Base-by-base conservation (phyloP, 2,888 invertebrate species). In the Helicoverpa assulta region DNA sequence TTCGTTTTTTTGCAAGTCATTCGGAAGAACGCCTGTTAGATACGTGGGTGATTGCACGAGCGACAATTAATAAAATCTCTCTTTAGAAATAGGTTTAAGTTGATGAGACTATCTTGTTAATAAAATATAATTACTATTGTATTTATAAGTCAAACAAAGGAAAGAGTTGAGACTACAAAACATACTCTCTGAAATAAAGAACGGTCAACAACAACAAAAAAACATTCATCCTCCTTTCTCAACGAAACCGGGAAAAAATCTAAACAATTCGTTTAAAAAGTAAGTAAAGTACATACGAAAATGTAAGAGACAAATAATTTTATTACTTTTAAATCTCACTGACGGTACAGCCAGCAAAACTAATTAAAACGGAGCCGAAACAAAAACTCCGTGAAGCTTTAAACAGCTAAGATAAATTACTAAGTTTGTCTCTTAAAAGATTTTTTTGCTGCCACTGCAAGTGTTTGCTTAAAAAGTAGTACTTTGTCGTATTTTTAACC, bases 381-480 rank as follows among this genome's bases (percentile, higher is more conserved):
- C 88, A 92, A 91, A 92, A 92, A 90, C 83, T 78, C 83, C 66
- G 78, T 73, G 69, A 73, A 86, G 83, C 88, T 90, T 26, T 87
- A 89, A 91, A 90, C 89, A 91, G 89, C 88, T 85, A 90, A 91
- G 92, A 93, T 93, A 93, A 93, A 93, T 93, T 89, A 90, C 90
- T 86, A 86, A 92, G 91, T 92, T 91, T 90, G 86, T 88, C 68
- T 87, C 85, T 82, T 84, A 86, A 88, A 87, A 87, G 82, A 84
- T 82, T 56, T 78, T 83, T 83, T 71, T 71, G 40, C 63, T 56
- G 53, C 26, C 62, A 73, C 51, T 68, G 52, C 59, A 69, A 78
- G 59, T 75, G 65, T 69, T 75, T 52, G 59, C 40, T 65, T 52
- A 58, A 56, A 58, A 56, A 59, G 19, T 58, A 58, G 19, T 66